These are phyloP conservation scores for Premnoplex brunnescens DNA, from an alignment of 2,797 vertebrate species.

Conservation along the genomic window DNA sequence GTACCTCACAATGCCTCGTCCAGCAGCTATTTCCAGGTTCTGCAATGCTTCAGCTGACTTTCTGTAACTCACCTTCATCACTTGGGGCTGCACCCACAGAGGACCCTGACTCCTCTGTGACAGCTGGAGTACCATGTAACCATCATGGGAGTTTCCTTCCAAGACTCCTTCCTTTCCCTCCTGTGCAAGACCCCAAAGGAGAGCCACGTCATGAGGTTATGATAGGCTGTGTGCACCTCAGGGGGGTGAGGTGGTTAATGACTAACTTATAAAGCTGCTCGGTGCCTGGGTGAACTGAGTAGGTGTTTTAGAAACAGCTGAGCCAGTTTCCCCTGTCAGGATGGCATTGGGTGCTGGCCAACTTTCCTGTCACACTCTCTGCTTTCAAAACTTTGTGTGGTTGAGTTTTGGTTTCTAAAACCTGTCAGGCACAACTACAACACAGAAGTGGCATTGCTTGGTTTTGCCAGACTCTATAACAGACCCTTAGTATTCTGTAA, in stretches of 20 bases:
- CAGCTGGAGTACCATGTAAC: neutral
- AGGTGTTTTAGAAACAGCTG: conserved; percentile 61
- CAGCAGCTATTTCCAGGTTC: neutral
- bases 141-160: neutral
- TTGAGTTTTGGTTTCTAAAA: conserved; percentile 42
- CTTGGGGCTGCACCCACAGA: neutral
- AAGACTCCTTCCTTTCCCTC: neutral
- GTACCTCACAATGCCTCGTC: neutral
- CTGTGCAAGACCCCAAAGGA: neutral
- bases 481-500: neutral
- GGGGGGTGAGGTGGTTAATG: conserved; percentile 30
- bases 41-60: neutral
- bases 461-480: neutral
- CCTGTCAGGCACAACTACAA: neutral
- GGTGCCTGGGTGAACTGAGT: conserved; percentile 13
- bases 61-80: neutral
- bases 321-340: conserved; percentile 43
- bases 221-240: neutral
- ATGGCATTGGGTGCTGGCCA: conserved; percentile 35
- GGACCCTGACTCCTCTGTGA: neutral
- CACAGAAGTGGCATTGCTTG: neutral
- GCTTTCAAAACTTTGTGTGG: conserved; percentile 22
- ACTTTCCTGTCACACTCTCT: neutral
- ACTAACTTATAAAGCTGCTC: conserved; percentile 9
- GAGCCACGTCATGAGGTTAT: neutral